Base-by-base conservation (phyloP, 1,140 invertebrate species). In the Saccostrea echinata region DNA sequence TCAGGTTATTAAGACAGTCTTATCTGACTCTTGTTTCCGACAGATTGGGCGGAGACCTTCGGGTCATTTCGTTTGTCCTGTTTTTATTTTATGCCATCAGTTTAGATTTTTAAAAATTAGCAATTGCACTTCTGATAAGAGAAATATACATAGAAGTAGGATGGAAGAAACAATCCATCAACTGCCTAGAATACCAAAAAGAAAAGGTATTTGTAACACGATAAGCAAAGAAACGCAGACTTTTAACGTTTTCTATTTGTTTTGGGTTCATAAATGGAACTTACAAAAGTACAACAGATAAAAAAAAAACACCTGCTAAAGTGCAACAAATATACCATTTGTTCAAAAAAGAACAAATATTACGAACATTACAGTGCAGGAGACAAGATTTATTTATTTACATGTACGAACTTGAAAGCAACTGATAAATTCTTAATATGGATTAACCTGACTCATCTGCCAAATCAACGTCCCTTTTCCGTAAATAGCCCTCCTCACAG, bases 171-270 rank as follows among this genome's bases (percentile, higher is more conserved):
- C 13, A 30, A 6, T 8, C 27, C 64, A 71, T 13, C 3, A 13
- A 16, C 68, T 76, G 68, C 13, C 30, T 76, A 30, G 3, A 33
- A 13, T 76, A 27, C 68, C 27, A 76, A 13, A 76, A 16, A 71
- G 13, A 76, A 18, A 16, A 76, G 68, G 68, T 30, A 76, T 76
- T 76, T 76, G 68, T 76, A 27, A 13, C 68, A 76, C 68, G 13
- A 76, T 12, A 16, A 18, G 12, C 27, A 27, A 76, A 27, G 68
- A 76, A 30, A 76, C 16, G 16, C 68, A 13, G 27, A 33, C 33
- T 33, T 76, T 11, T 64, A 18, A 64, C 57, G 57, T n/a, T 64
- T 64, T 64, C 57, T 64, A 64, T 64, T 64, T 64, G 57, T n/a
- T n/a, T 64, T n/a, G 16, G 9, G 30, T 12, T 33, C 68, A 33